Percentiles rank a stretch among this genome's conserved stretches.
These are phyloP conservation scores for Pachyrhynchus sulphureomaculatus DNA, from an alignment of 1,140 invertebrate genomes.

Conservation along the genomic window DNA sequence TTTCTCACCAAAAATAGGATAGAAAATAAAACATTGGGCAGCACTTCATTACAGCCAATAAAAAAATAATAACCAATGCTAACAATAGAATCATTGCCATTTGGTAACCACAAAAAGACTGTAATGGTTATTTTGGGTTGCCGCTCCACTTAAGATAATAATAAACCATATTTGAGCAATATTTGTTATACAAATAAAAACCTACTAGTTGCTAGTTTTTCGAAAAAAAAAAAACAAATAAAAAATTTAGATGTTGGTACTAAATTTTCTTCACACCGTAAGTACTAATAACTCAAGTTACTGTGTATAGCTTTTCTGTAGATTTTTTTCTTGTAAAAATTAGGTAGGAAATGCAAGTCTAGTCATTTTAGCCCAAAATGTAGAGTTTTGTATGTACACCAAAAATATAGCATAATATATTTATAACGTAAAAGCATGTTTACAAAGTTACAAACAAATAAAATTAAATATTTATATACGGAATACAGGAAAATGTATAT, in stretches of 20 bases:
- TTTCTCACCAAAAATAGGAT: background rate
- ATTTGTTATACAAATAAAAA: too few relatives aligned
- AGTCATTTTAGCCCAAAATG: constrained; percentile 20
- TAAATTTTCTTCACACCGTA: background rate
- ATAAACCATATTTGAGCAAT: background rate
- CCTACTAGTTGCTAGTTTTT: too few relatives aligned
- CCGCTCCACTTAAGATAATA: background rate
- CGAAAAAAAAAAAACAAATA: too few relatives aligned
- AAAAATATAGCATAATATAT: constrained; percentile 5
- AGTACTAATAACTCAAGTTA: background rate
- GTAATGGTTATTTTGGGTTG: background rate
- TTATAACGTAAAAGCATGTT: background rate
- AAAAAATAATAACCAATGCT: constrained; percentile 1
- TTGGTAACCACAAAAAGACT: background rate
- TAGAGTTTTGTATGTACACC: constrained; percentile 15
- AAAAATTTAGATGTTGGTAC: too few relatives aligned
- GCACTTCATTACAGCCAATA: background rate
- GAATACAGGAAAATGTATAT: background rate
- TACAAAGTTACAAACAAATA: background rate
- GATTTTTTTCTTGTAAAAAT: constrained; percentile 1
- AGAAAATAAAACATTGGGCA: background rate
- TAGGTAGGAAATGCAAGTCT: constrained; percentile 11
- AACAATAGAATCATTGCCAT: constrained; percentile 27
- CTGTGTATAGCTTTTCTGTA: background rate
- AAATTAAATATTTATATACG: background rate